A percentile compares a stretch with the other conserved stretches of the same genome.
phyloP scores from a whole-genome alignment of 2,888 invertebrate genomes.

The Harpagoxenus sublaevis region DNA sequence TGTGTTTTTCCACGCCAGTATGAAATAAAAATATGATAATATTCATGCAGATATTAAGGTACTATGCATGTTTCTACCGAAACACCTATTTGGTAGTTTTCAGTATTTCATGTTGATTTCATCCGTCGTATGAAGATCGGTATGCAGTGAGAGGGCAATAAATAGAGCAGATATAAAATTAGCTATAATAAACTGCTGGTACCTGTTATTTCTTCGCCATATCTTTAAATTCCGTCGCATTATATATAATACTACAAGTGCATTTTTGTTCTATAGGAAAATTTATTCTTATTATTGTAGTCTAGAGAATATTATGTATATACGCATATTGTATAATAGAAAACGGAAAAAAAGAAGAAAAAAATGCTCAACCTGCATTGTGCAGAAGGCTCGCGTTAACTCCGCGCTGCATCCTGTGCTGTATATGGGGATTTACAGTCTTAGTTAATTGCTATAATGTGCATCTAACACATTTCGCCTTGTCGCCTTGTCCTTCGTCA shows the following conservation, averaged over 20 bases:
- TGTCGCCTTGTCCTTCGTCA: conserved; percentile 64
- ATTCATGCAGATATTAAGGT: conserved; percentile 26
- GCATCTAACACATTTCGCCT: conserved; percentile 78
- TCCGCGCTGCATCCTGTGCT: conserved; percentile 68
- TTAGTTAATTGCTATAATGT: conserved; percentile 81
- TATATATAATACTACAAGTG: conserved; percentile 68
- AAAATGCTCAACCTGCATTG: conserved; percentile 77
- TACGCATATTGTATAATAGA: conserved; percentile 64
- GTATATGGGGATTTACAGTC: conserved; percentile 80
- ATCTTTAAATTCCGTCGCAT: conserved; percentile 61
- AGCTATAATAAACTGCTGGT: conserved; percentile 79
- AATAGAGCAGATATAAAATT: conserved; percentile 83
- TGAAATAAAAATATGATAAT: conserved; percentile 20
- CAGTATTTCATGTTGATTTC: conserved; percentile 36
- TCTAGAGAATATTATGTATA: conserved; percentile 60
- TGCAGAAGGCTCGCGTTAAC: conserved; percentile 70
- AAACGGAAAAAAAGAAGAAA: conserved; percentile 65
- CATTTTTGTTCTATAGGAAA: conserved; percentile 68
- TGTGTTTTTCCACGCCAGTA: neutral
- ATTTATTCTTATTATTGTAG: conserved; percentile 73
- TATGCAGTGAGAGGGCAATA: conserved; percentile 73
- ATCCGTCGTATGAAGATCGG: conserved; percentile 52
- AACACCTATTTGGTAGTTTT: neutral
- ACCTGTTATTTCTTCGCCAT: conserved; percentile 75
- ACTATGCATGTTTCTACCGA: conserved; percentile 15